Evolutionary conservation across 2,888 invertebrate genomes (phyloP).

Genomic region (Cancer borealis): DNA sequence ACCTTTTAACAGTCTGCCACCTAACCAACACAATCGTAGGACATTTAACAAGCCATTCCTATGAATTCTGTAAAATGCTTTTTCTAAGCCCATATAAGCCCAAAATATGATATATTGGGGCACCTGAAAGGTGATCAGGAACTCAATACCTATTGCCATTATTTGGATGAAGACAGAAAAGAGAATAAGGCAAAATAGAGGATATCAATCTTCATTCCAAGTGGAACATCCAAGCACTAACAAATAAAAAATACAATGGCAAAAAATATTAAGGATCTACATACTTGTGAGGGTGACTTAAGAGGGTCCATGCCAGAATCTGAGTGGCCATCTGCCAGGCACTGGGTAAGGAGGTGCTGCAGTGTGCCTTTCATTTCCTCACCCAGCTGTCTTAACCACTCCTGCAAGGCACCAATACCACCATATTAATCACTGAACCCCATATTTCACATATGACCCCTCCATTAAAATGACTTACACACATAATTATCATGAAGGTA

Average conservation of each 20-base stretch:
- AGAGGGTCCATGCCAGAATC: conserved; percentile 76
- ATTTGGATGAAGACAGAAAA: conserved; percentile 70
- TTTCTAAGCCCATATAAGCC: too few species aligned
- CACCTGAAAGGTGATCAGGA: background rate
- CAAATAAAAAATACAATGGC: background rate
- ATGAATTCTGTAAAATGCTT: too few species aligned
- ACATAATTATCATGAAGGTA: background rate
- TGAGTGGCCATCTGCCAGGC: conserved; percentile 81
- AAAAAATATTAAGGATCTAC: background rate
- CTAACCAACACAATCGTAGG: too few species aligned
- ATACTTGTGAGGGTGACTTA: conserved; percentile 75
- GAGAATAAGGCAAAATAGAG: conserved; percentile 64
- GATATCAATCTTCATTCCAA: background rate
- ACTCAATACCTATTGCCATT: background rate
- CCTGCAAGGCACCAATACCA: conserved; percentile 47
- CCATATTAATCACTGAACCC: background rate
- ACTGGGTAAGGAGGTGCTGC: conserved; percentile 85
- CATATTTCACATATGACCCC: background rate
- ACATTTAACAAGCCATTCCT: too few species aligned
- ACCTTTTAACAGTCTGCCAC: too few species aligned
- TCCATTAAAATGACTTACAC: background rate
- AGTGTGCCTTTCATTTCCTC: conserved; percentile 90
- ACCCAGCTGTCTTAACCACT: conserved; percentile 88
- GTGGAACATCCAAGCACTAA: background rate
- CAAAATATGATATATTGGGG: background rate